Evolutionary conservation across 2,888 invertebrate species (phyloP), one percentile per base, ranked within the genome.

Genomic region (Pycnomerus fuliginosus): DNA sequence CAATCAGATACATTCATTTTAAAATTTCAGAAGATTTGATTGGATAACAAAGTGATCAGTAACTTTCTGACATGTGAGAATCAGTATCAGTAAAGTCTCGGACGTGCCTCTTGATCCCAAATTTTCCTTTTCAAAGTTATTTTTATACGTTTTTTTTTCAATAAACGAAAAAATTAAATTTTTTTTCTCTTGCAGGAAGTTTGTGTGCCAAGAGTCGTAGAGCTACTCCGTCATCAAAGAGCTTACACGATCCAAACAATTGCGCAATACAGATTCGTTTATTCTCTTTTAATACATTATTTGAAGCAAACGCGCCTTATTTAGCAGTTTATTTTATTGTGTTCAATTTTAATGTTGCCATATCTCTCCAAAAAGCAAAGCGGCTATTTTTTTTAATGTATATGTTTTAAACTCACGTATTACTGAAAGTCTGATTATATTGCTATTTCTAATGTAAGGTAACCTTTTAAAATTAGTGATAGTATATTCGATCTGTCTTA

Each of bases 221-320:
- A 82, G 43, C 77, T 88, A 55, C 78, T 95, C 29, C 83, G 95
- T 54, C 87, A 90, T 62, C 94, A 95, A 68, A 79, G 95, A 49
- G 92, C 93, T 71, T 82, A 84, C 66, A 84, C 93, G 73, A 86
- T 95, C 48, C 90, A 91, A 70, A 90, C 89, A 40, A 80, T 91
- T 48, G 86, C 88, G 47, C 93, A 94, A 70, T 94, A 94, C 74
- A 83, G 86, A 69, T 92, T 93, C 72, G 83, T 94, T 32, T 90
- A 94, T 69, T 84, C 85, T 57, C 77, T 92, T 35, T 78, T 94
- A 27, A 83, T 91, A 44, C 85, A 87, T 62, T 92, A 93, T 74
- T 75, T 94, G 55, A 88, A 89, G 65, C 87, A 90, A 65, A 90
- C 91, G 28, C 75, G 93, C 55, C 84, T 94, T 54, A 94, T 94